Evolutionary conservation across 2,888 invertebrate genomes (phyloP), one percentile per base, ranked within the genome.

Genomic region (Microdon myrmicae): DNA sequence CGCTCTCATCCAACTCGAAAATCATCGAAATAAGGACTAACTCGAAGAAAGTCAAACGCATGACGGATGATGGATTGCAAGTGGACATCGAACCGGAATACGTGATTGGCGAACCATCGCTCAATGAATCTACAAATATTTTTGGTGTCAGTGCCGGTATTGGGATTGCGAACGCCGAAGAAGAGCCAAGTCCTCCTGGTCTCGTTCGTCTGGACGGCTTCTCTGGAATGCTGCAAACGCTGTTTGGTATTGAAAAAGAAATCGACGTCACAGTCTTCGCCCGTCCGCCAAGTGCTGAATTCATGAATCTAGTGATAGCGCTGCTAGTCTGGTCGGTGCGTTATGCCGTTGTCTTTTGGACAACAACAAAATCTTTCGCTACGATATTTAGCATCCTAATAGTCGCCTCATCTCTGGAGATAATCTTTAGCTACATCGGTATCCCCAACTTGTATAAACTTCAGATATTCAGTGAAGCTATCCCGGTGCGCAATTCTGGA

Each of bases 311-410:
- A 70, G 85, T 89, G 8, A 76, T 90, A 44, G 92, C 93, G 0
- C 81, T 94, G 13, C 81, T 90, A 25, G 87, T 92, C 6, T 92
- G 90, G 79, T 87, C 90, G 4, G 86, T 90, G 12, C 84, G 92
- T 53, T 94, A 94, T 81, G 90, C 94, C 3, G 87, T 92, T 4
- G 89, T 93, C 0, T 94, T 93, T 77, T 94, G 94, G 94, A 87
- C 88, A 54, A 90, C 91, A 49, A 92, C 90, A 77, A 92, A 93
- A 79, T 84, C 87, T 26, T 86, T 94, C 73, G 88, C 90, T 38
- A 82, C 89, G 16, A 81, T 93, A 43, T 94, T 95, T 77, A 92
- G 92, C 32, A 80, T 90, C 47, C 91, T 92, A 76, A 83, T 94
- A 73, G 82, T 94, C 56, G 84, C 88, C 58, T 89, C 90, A 76